A percentile compares a stretch with the other conserved stretches of the same genome.
phyloP scores from a whole-genome alignment of 1,140 invertebrate genomes.

The Trachelipus rathkii region DNA sequence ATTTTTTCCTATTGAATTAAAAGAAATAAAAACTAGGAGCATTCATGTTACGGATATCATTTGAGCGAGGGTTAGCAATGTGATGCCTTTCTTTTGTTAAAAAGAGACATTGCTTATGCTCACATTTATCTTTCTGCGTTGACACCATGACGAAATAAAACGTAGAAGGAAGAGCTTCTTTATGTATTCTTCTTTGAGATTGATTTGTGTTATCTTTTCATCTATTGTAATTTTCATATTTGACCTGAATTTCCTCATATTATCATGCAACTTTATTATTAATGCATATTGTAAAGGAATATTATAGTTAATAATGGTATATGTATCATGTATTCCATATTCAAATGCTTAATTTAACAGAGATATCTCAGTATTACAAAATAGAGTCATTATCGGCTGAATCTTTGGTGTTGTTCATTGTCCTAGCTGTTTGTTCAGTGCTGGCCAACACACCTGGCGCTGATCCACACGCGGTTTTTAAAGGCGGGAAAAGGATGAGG shows the following conservation, averaged over 20 bases:
- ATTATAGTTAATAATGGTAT: too few relatives aligned
- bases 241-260: too few relatives aligned
- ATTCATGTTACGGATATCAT: not conserved
- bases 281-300: too few relatives aligned
- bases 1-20: not conserved
- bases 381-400: not conserved
- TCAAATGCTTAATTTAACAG: too few relatives aligned
- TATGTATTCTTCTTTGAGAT: not conserved
- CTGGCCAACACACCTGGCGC: conserved; percentile 39
- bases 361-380: conserved; percentile 2
- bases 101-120: not conserved
- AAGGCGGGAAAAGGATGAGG: conserved; percentile 36
- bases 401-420: conserved; percentile 22
- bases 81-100: conserved; percentile 1
- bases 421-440: conserved; percentile 39
- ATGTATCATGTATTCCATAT: too few relatives aligned
- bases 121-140: not conserved
- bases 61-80: conserved; percentile 2
- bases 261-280: too few relatives aligned
- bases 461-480: conserved; percentile 37
- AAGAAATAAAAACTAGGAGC: not conserved
- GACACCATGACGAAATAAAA: conserved; percentile 2
- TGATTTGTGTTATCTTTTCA: too few relatives aligned
- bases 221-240: too few relatives aligned
- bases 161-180: not conserved